Percentiles rank a stretch among this genome's conserved stretches.
phyloP scores from a whole-genome alignment of 1,140 invertebrate genomes.

The Achatina immaculata region DNA sequence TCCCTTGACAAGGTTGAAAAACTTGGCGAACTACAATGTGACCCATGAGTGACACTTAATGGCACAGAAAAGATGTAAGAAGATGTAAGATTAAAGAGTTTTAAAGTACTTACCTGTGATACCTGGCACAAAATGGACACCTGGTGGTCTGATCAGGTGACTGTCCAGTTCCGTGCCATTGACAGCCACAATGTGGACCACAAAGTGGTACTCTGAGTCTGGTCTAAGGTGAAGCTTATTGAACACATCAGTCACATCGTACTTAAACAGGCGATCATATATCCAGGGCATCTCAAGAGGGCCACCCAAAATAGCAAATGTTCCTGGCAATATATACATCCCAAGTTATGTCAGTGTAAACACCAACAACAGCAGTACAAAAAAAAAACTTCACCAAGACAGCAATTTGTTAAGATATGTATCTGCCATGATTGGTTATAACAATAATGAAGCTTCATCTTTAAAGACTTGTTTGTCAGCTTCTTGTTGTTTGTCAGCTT shows the following conservation, averaged over 20 bases:
- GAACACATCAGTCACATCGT: constrained; percentile 40
- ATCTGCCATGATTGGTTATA: too few species aligned
- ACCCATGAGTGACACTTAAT: too few species aligned
- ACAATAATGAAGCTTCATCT: too few species aligned
- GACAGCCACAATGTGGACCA: constrained; percentile 18
- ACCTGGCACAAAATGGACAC: constrained; percentile 39
- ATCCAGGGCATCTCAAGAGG: constrained; percentile 41
- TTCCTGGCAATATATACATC: constrained; percentile 1
- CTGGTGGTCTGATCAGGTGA: constrained; percentile 29
- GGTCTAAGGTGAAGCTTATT: constrained; percentile 16
- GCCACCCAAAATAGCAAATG: constrained; percentile 43
- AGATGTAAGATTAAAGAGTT: too few species aligned
- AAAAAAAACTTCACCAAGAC: not conserved
- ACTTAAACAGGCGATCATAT: constrained; percentile 43
- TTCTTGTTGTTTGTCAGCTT: too few species aligned
- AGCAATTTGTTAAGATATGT: not conserved
- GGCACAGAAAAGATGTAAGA: too few species aligned
- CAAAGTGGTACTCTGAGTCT: constrained; percentile 32
- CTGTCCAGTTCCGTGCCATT: constrained; percentile 40
- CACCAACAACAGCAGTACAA: not conserved
- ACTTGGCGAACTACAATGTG: too few species aligned
- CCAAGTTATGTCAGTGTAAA: not conserved
- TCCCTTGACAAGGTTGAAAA: too few species aligned
- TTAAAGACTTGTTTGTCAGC: too few species aligned
- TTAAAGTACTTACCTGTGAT: not conserved